phyloP scores from a whole-genome alignment of 2,113 vertebrate species.

The Pelvicachromis taeniatus region DNA sequence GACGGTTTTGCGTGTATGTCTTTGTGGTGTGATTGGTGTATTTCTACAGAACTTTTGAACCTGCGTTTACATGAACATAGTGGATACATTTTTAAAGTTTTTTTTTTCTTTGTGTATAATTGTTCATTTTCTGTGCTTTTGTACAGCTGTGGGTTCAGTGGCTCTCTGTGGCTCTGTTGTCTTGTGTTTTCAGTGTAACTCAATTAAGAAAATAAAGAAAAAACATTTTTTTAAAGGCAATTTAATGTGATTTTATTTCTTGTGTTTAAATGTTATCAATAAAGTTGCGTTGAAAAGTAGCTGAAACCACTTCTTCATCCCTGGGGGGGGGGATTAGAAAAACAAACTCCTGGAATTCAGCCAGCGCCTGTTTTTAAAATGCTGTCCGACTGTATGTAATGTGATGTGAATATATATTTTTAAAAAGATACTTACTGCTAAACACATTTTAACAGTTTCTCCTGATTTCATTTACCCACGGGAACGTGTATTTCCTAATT shows the following conservation, averaged over 20 bases:
- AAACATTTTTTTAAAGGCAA: fast-evolving
- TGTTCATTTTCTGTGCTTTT: neutral
- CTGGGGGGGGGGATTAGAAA: neutral
- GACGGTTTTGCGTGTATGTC: neutral
- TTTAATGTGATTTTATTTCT: neutral
- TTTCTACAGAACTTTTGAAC: too few species aligned
- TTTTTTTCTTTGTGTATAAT: too few species aligned
- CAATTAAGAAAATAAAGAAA: neutral
- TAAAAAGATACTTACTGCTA: fast-evolving
- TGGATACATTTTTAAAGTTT: too few species aligned
- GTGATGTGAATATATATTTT: neutral
- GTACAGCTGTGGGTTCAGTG: neutral
- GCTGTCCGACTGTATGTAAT: neutral
- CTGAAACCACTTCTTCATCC: neutral
- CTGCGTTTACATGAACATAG: neutral
- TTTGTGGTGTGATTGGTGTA: neutral
- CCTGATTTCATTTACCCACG: fast-evolving
- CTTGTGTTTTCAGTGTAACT: neutral
- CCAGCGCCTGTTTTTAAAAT: neutral
- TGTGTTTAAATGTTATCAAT: neutral
- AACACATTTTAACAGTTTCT: neutral
- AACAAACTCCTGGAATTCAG: neutral
- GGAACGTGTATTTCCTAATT: neutral
- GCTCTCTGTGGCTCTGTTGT: neutral
- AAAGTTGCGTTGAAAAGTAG: neutral